Evolutionary conservation across 2,888 invertebrate species (phyloP).

Genomic region (Eustalomyia histrio): DNA sequence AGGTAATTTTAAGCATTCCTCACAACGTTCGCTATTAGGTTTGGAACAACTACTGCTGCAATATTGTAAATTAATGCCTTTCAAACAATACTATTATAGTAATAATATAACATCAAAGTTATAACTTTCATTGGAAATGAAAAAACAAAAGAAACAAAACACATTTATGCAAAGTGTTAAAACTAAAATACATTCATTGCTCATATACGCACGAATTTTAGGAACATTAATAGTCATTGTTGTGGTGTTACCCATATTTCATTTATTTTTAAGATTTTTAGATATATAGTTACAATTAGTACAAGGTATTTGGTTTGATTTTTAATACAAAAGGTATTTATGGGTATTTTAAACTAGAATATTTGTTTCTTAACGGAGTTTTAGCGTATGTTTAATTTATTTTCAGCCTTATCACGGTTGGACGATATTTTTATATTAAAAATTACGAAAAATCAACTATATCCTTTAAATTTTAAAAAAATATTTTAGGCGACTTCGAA

Average conservation of each 20-base stretch:
- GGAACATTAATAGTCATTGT: constrained; percentile 71
- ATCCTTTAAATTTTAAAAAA: too few species aligned
- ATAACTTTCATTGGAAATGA: constrained; percentile 71
- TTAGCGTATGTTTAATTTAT: not conserved
- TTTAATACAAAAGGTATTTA: not conserved
- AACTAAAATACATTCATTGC: constrained; percentile 65
- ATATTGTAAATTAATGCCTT: constrained; percentile 78
- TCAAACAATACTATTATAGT: constrained; percentile 73
- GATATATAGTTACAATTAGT: constrained; percentile 45
- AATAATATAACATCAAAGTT: constrained; percentile 72
- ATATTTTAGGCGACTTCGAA: too few species aligned
- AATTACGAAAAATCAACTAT: too few species aligned
- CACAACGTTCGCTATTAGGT: constrained; percentile 67
- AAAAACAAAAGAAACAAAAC: constrained; percentile 58
- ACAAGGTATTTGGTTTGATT: constrained; percentile 6
- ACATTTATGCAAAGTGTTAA: constrained; percentile 52
- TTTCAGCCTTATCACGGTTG: too few species aligned
- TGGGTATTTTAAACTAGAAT: not conserved
- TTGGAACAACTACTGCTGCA: constrained; percentile 72
- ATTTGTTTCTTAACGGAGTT: not conserved
- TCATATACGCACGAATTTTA: constrained; percentile 74
- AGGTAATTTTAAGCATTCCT: constrained; percentile 69
- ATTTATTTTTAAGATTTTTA: constrained; percentile 69
- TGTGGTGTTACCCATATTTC: constrained; percentile 71
- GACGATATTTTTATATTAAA: too few species aligned